Base-by-base conservation (phyloP, 2,797 vertebrate genomes). In the Columba guinea region DNA sequence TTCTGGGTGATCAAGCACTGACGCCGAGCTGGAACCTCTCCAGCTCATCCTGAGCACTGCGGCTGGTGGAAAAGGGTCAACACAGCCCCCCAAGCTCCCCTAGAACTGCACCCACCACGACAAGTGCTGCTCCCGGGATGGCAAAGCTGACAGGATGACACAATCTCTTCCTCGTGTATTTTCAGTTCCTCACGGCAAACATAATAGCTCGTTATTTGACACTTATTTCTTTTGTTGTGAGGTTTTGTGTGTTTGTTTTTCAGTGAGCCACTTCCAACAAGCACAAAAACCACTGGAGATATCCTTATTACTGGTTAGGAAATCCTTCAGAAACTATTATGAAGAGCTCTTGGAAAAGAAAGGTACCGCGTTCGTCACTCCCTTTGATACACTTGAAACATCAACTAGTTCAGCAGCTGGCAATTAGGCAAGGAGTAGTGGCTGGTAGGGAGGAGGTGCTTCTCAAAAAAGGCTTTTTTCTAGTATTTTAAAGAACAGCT, bases 231-330 rank as follows among this genome's bases (percentile, higher is more conserved):
- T 86, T 69, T 82, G 85, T 68, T 76, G n/a, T 81, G 88, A 87
- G 74, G 88, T 79, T 88, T 84, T 59, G n/a, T 76, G 4, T 34
- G 32, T 67, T 94, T 74, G 62, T 46, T 89, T 95, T 89, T 60
- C 59, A 73, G 65, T 0, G 5, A 95, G 76, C 58, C 90, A 39
- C 90, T 93, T 90, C 9, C 63, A 91, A 55, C 34, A 51, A 55
- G 62, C 19, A 4, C 69, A 82, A 82, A 90, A 87, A 3, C 90
- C 84, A 74, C 71, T 39, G 27, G 48, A 4, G 60, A 56, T 53
- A 52, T 22, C 65, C 44, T 88, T 44, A 32, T 23, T 76, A 80
- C 49, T 28, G 79, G 9, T 41, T n/a, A 27, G 86, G 74, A 88
- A 87, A 90, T 49, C 71, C 77, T 91, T 51, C 67, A 70, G 7